Conservation (phyloP, 2,113 vertebrate species). For the Emberiza fucata region DNA sequence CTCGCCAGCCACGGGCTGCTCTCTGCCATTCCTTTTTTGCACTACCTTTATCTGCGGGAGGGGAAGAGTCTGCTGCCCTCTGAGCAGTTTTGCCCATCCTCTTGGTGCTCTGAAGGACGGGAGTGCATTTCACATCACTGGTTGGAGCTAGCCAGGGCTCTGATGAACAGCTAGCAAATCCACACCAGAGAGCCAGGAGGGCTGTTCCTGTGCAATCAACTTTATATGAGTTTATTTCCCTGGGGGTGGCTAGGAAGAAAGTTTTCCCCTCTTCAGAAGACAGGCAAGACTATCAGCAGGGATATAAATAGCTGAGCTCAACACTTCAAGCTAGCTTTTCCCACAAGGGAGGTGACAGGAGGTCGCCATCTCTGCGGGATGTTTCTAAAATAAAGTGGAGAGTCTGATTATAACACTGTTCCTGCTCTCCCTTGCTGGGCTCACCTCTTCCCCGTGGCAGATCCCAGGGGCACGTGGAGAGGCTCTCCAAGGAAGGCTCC, state of each 20-base stretch:
- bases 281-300: neutral
- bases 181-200: neutral
- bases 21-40: neutral
- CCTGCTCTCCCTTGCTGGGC: neutral
- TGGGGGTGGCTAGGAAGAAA: neutral
- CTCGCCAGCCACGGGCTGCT: neutral
- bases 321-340: conserved; percentile 54
- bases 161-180: neutral
- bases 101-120: neutral
- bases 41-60: neutral
- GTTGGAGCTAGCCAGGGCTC: neutral
- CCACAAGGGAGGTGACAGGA: conserved; percentile 64
- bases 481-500: neutral
- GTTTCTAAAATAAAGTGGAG: conserved; percentile 50
- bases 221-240: neutral
- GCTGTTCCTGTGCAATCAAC: neutral
- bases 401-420: conserved; percentile 4
- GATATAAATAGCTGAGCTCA: conserved; percentile 63
- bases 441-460: conserved; percentile 7
- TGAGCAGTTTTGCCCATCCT: neutral
- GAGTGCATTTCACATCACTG: fast-evolving
- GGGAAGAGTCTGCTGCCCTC: neutral
- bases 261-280: neutral
- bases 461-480: neutral
- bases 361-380: conserved; percentile 8